These are phyloP conservation scores for Piprites chloris DNA, from an alignment of 2,113 vertebrate species.

Conservation along the genomic window DNA sequence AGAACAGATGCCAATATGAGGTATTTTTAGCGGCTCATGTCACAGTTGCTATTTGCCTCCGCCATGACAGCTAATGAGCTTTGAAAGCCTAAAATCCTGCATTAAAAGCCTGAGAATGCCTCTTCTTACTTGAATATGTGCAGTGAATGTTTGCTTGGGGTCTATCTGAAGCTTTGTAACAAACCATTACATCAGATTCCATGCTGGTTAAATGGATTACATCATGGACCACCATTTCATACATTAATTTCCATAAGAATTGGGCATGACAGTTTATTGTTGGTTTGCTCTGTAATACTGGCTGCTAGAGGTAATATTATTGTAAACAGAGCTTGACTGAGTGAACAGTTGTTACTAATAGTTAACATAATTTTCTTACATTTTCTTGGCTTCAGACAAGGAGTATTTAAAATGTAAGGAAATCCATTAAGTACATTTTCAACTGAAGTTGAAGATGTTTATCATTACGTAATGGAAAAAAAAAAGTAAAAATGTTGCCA, in stretches of 20 bases:
- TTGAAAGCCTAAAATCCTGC: constrained; percentile 43
- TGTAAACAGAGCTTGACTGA: not conserved
- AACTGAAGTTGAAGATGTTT: not conserved
- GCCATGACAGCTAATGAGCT: constrained; percentile 64
- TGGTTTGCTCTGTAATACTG: not conserved
- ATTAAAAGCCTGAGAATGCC: constrained; percentile 38
- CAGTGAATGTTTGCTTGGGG: constrained; percentile 43
- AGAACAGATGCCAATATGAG: constrained; percentile 70
- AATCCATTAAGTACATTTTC: not conserved
- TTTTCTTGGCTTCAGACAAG: not conserved
- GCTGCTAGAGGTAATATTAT: not conserved
- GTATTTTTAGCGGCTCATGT: constrained; percentile 73
- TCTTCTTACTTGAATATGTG: not conserved
- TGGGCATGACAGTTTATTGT: not conserved
- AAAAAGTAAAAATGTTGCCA: not conserved
- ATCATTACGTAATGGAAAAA: not conserved
- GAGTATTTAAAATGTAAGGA: not conserved
- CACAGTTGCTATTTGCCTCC: constrained; percentile 70
- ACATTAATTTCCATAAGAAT: constrained; percentile 39
- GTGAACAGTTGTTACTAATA: not conserved
- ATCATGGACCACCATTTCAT: constrained; percentile 18
- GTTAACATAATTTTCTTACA: not conserved
- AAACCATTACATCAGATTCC: not conserved
- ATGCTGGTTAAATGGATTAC: not conserved
- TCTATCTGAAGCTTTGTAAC: not conserved